Base-by-base conservation (phyloP, 2,888 invertebrate genomes). In the Sinelater perroti region DNA sequence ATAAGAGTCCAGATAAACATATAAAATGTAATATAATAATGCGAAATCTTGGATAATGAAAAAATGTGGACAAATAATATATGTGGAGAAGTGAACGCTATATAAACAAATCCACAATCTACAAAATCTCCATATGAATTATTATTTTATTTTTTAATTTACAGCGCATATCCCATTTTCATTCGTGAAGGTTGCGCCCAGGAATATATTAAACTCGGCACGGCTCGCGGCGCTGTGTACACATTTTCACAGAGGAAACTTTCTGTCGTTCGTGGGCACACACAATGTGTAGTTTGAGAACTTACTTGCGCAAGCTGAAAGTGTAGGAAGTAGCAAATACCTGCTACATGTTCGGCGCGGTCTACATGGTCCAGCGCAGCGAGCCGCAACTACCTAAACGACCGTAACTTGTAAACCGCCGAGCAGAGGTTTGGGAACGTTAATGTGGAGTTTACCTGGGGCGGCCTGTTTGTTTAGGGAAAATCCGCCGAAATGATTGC, bases 401-500 rank as follows among this genome's bases (percentile, higher is more conserved):
- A 33, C 33, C 33, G 47, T 35, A 31, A 24, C 35, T 47, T 35
- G 33, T 33, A 33, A 35, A 47, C 47, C 47, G 13, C 35, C 18
- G 21, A 47, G 47, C 16, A 31, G 33, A 10, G 47, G 20, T 31
- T 33, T 33, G 14, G 47, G 35, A 47, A 47, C 45, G 49, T 54
- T 58, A 52, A 44, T 45, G 36, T 33, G 21, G 20, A 52, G 56
- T 60, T 56, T 53, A 60, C 56, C 56, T 56, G 56, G 38, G 31
- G 28, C 56, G 46, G 31, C 30, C 31, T 56, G 52, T 59, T 53
- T 55, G 55, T 42, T 55, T 50, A 54, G 24, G 42, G 42, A 28
- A 60, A 56, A 51, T 56, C 56, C 46, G 47, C 40, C 42, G 52
- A 46, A 57, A 57, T 52, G 51, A 59, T 59, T 59, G 49, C 31